Evolutionary conservation across 2,797 vertebrate genomes (phyloP), one percentile per base, ranked within the genome.

Genomic region (Sebastes aleutianus): DNA sequence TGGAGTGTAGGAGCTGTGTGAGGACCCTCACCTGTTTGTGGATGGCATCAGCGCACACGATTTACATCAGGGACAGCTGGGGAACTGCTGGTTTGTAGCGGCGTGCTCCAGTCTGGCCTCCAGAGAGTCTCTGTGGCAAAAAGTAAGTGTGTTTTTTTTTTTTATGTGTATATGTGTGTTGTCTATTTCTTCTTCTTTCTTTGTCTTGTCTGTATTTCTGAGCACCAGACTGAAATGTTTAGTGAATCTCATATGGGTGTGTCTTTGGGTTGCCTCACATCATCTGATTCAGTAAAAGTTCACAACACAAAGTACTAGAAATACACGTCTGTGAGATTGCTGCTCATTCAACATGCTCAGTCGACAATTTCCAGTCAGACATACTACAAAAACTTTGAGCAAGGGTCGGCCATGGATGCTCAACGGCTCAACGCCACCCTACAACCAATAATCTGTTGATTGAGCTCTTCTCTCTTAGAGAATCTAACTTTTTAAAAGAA

Each of bases 1-100:
- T 32, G 64, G 53, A 16, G 16, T 59, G 75, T 58, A 94, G 95
- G 98, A 99, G 85, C 96, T 99, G 90, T 98, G 97, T 3, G 90
- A 95, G 2, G 96, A 98, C 85, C 98, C 98, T 31, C 96, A 87
- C 71, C 97, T 99, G 85, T 99, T 99, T 50, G 98, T 99, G 20
- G 97, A 99, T 0, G 98, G 98, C 54, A 98, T 99, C 95, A 99
- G 98, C 70, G 97, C 97, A 20, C 98, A 99, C 1, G 98, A 99
- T 80, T 92, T 99, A 58, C 97, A 99, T 87, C 98, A 99, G 94
- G 98, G 98, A 22, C 97, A 99, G 85, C 96, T 99, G 9, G 98
- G 98, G 18, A 99, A 99, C 95, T 99, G 98, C 92, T 99, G 98
- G 98, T 99, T 99, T 0, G 97, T 99, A 61, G 98, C 98, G 0